Evolutionary conservation across 2,113 vertebrate species (phyloP).

Genomic region (Macrotis lagotis): DNA sequence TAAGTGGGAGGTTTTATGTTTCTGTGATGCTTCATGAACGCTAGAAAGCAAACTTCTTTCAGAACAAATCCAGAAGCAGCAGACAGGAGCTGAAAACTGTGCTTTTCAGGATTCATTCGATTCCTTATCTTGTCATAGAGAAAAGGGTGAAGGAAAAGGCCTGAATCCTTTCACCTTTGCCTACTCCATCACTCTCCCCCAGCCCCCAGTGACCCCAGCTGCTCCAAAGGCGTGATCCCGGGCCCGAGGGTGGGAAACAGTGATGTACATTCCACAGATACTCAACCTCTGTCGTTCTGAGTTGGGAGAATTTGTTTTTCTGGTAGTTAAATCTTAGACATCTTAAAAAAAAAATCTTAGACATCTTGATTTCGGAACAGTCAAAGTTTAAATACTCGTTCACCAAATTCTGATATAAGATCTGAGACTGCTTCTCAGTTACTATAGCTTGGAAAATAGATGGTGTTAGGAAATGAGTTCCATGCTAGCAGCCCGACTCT

Average conservation of each 20-base stretch:
- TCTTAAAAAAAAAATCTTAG: neutral
- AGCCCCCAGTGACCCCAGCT: neutral
- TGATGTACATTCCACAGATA: slow-evolving; percentile 6
- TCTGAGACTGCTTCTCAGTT: accelerated
- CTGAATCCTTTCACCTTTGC: no score
- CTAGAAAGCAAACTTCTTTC: neutral
- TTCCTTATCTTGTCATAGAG: neutral
- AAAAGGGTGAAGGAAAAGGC: neutral
- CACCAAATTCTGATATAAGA: neutral
- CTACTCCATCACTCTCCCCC: neutral
- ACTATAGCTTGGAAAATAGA: neutral
- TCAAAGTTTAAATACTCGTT: neutral
- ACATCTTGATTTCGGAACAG: neutral
- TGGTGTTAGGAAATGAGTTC: neutral
- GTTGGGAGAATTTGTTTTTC: neutral
- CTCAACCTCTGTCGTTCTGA: neutral
- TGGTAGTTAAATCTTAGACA: neutral
- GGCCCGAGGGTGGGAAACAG: neutral
- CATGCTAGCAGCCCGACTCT: neutral
- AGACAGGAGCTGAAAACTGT: neutral
- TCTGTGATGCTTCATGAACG: neutral
- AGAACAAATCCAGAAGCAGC: neutral
- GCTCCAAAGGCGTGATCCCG: neutral
- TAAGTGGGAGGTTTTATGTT: neutral
- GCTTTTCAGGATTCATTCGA: neutral